Evolutionary conservation across 2,888 invertebrate species (phyloP).

Genomic region (Myathropa florea): DNA sequence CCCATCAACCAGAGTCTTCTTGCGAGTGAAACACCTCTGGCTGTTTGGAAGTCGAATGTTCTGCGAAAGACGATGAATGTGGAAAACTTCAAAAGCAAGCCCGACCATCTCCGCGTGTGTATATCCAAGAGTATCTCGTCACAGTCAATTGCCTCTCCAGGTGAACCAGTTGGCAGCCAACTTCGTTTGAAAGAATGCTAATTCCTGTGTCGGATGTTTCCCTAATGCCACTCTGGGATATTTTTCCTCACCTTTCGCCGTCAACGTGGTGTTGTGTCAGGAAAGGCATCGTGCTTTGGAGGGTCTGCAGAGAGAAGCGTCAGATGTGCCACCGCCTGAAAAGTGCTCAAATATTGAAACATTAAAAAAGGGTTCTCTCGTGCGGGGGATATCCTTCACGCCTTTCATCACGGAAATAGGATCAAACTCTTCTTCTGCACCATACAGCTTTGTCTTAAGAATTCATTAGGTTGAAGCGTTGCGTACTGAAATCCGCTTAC

Average conservation of each 20-base stretch:
- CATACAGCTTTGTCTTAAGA: not conserved
- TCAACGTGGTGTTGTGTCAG: not conserved
- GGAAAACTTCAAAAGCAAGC: not conserved
- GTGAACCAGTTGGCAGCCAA: not conserved
- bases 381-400: not conserved
- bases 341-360: slow-evolving; percentile 22
- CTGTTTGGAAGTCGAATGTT: not conserved
- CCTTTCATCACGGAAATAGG: not conserved
- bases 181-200: slow-evolving; percentile 9
- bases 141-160: not conserved
- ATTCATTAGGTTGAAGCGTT: slow-evolving; percentile 48
- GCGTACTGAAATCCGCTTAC: slow-evolving; percentile 55
- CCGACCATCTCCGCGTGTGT: not conserved
- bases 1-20: not conserved
- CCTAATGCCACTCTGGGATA: slow-evolving; percentile 14
- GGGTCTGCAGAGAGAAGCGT: not conserved
- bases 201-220: slow-evolving; percentile 10
- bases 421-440: not conserved
- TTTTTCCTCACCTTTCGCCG: slow-evolving; percentile 5
- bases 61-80: not conserved
- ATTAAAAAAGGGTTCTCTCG: slow-evolving; percentile 21
- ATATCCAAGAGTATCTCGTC: not conserved
- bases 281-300: not conserved
- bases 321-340: not conserved
- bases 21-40: not conserved